Conservation (phyloP, 2,888 invertebrate genomes). For the Bugulina stolonifera region DNA sequence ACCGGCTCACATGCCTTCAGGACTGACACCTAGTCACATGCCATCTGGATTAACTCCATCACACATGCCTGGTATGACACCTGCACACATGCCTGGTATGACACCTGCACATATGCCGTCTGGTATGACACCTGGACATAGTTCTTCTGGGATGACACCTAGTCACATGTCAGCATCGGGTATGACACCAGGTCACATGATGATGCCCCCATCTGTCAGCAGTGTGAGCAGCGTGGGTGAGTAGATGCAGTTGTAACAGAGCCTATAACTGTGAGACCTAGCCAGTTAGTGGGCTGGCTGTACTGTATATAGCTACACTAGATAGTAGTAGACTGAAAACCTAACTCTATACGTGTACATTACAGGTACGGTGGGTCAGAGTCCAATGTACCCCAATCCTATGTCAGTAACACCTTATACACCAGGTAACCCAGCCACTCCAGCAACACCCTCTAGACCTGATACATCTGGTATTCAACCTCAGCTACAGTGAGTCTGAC, state of each 20-base stretch:
- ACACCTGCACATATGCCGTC: slow-evolving; percentile 13
- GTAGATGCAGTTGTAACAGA: too few relatives aligned
- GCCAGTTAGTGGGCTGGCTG: too few relatives aligned
- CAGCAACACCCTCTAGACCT: slow-evolving; percentile 60
- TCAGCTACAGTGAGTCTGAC: slow-evolving; percentile 73
- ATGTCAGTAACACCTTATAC: slow-evolving; percentile 66
- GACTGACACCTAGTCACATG: slow-evolving; percentile 1
- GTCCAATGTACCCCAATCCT: slow-evolving; percentile 13
- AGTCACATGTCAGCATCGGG: not conserved
- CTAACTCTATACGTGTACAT: too few relatives aligned
- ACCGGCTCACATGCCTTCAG: slow-evolving; percentile 21
- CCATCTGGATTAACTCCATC: not conserved
- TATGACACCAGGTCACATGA: not conserved
- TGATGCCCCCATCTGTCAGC: slow-evolving; percentile 22
- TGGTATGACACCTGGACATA: slow-evolving; percentile 17
- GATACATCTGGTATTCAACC: slow-evolving; percentile 90
- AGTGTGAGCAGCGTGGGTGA: slow-evolving; percentile 17
- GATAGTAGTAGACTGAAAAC: too few relatives aligned
- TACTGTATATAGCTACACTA: too few relatives aligned
- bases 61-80: slow-evolving; percentile 18
- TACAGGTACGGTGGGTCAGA: slow-evolving; percentile 19
- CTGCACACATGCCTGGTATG: slow-evolving; percentile 12
- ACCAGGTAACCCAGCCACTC: slow-evolving; percentile 69
- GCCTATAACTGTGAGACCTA: too few relatives aligned
- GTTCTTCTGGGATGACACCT: slow-evolving; percentile 11